Evolutionary conservation across 2,797 vertebrate genomes (phyloP), one percentile per base, ranked within the genome.

Genomic region (Acanthiza pusilla): DNA sequence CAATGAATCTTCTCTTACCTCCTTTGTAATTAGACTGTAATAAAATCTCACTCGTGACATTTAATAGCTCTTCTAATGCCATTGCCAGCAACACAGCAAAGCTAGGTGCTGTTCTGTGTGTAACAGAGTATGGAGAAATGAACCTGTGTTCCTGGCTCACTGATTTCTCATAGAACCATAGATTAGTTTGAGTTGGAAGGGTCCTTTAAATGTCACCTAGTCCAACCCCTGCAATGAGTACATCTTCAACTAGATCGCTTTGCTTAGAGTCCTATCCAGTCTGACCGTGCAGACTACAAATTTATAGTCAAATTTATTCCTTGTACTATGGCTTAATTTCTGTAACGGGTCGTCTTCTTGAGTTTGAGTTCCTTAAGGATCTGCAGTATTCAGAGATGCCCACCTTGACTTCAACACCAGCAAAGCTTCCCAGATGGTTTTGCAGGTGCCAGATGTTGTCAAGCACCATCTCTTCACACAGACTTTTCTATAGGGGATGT

Each of bases 1-100:
- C 48, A 93, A 20, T 55, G 25, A 63, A 57, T 81, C 47, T 90
- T 75, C 34, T 75, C 50, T 66, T 75, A 42, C 34, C 25, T 89
- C 26, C 48, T 73, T 63, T 81, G 77, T 93, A 94, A 77, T 91
- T 94, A 85, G 45, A 13, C 11, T 71, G 66, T 63, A 86, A 61
- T 95, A 91, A 89, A 90, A 75, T 23, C 45, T 75, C 51, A 45
- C 36, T 34, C 0, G 0, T 74, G 57, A 54, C 48, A 25, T 76
- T 73, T 91, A 84, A 66, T 93, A 86, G 45, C 32, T 47, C 17
- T 62, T 86, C 20, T 65, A 74, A 80, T 34, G 54, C 42, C 16
- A 7, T 10, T 91, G 40, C 43, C 58, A 53, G 45, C 58, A 78
- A 8, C 45, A n/a, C n/a, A 78, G 70, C 48, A 75, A 75, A 38